Evolutionary conservation across 2,113 vertebrate genomes (phyloP).

Genomic region (Egretta garzetta): DNA sequence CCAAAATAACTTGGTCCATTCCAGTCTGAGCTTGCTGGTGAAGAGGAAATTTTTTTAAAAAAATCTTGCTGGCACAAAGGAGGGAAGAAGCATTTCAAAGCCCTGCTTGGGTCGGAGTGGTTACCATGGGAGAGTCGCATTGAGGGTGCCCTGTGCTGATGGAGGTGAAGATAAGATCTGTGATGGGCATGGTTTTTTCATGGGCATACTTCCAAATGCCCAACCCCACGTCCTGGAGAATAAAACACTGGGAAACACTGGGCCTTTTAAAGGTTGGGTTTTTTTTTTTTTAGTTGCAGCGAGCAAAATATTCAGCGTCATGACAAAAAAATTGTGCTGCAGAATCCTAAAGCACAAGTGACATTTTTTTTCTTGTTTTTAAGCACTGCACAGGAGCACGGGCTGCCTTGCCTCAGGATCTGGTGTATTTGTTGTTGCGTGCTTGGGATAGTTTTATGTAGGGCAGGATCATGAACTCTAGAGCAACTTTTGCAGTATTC

Average conservation of each 20-base stretch:
- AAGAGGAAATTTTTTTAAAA: neutral
- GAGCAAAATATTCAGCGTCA: neutral
- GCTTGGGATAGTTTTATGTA: neutral
- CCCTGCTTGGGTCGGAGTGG: neutral
- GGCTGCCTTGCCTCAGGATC: neutral
- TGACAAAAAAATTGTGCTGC: neutral
- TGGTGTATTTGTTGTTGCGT: neutral
- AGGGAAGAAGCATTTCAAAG: neutral
- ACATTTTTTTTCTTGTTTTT: neutral
- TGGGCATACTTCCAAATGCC: neutral
- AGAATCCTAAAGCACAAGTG: neutral
- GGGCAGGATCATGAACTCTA: neutral
- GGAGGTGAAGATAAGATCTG: neutral
- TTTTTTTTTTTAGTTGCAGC: neutral
- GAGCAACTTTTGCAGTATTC: neutral
- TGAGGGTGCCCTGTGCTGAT: neutral
- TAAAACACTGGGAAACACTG: neutral
- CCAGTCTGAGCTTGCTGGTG: neutral
- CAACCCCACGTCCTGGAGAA: neutral
- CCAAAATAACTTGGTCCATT: neutral
- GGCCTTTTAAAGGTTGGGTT: neutral
- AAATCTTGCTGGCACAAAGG: neutral
- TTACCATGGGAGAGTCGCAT: fast-evolving
- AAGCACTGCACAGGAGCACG: neutral
- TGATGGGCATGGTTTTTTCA: neutral